phyloP scores from a whole-genome alignment of 2,113 vertebrate genomes.

The Halcyon malimbica region DNA sequence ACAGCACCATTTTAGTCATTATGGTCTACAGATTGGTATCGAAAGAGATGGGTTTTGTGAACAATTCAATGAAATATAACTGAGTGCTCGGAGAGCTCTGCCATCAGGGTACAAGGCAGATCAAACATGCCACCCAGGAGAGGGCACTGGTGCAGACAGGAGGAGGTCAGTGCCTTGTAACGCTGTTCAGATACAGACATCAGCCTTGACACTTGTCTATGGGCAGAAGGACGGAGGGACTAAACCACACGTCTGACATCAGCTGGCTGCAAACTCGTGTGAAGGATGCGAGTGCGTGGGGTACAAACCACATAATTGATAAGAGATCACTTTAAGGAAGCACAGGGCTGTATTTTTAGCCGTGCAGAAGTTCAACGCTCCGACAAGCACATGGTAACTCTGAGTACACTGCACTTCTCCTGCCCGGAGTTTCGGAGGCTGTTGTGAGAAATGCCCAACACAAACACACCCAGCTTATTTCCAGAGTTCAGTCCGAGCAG shows the following conservation, averaged over 20 bases:
- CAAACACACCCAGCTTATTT: neutral
- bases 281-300: neutral
- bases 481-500: neutral
- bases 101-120: neutral
- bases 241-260: neutral
- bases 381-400: neutral
- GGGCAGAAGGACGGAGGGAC: neutral
- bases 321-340: conserved; percentile 53
- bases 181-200: neutral
- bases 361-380: neutral
- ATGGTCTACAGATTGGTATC: neutral
- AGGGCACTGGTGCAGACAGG: neutral
- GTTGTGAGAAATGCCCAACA: neutral
- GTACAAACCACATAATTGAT: conserved; percentile 17
- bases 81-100: neutral
- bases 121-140: conserved; percentile 28
- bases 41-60: neutral
- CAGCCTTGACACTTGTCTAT: neutral
- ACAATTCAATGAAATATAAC: neutral
- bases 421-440: neutral
- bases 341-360: conserved; percentile 12
- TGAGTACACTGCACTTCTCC: neutral
- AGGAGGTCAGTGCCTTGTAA: neutral
- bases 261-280: neutral
- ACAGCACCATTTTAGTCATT: neutral